Base-by-base conservation (phyloP, 2,113 vertebrate genomes). In the Esox niger region DNA sequence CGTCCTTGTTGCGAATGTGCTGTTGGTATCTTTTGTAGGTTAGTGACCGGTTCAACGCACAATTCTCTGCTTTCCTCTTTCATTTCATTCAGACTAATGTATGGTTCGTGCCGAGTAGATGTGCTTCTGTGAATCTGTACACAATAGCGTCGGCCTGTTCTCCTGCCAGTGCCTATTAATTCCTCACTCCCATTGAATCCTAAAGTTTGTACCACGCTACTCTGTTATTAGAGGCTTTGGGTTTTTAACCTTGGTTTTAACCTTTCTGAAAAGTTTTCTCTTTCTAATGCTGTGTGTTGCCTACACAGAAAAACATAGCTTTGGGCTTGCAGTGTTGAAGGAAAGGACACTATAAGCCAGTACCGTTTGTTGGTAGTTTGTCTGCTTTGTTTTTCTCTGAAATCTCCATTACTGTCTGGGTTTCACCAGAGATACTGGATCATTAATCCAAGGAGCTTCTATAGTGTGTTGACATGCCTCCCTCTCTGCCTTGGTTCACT, bases 401-500 rank as follows among this genome's bases (percentile, higher is more conserved):
- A 52, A 52, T 2, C n/a, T 21, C 4, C 20, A 52, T 52, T 52
- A 57, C 25, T 13, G 10, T 17, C 5, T 35, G 21, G 62, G 66
- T 20, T 69, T 68, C 3, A 56, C 38, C 69, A 64, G 74, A 82
- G 66, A 71, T 79, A 70, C 73, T 79, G 79, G 47, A 60, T 58
- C 0, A 58, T 75, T 84, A 78, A 69, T 82, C 67, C 73, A 68
- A 47, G 49, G 71, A 73, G 66, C 75, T 58, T 69, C 55, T 66
- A 54, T 58, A 56, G 74, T 52, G 71, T 52, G 70, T 74, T 75
- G 78, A 74, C 66, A 76, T 78, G 78, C 69, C 59, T 49, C 61
- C 43, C 43, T 68, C 62, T n/a, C 29, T 49, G 70, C 52, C 73
- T 79, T 69, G 46, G 69, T 79, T 74, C 70, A 38, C 27, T 47